Evolutionary conservation across 2,888 invertebrate species (phyloP), one percentile per base, ranked within the genome.

Genomic region (Glyphotaelius pellucidus): DNA sequence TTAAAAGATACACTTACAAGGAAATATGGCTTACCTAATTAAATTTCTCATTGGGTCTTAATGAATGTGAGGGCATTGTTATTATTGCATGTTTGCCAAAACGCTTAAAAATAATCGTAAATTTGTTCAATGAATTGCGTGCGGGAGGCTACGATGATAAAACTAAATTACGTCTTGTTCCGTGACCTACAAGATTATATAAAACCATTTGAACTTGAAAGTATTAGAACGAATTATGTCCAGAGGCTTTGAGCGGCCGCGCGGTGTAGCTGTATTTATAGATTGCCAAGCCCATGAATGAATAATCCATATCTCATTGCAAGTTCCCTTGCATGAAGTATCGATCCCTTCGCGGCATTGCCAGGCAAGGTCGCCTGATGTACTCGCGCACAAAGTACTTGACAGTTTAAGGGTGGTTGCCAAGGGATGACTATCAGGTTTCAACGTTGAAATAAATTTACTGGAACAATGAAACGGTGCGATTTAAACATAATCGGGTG

Each of bases 321-420:
- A 80, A 80, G 89, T 35, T 35, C 80, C 89, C 80, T 80, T 89
- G 89, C 89, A 89, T 80, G 89, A 80, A 42, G 35, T 80, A 80
- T 80, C 80, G 80, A 80, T 80, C 80, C 42, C 67, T n/a, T 67
- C 5, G 42, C 42, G 89, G 80, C 80, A 89, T 80, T 90, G 84
- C 79, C 38, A 42, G 67, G 11, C 84, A 91, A 80, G 80, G 85
- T 79, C 87, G 42, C 79, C 32, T 25, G 80, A 12, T 67, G 67
- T 67, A 67, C 67, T 25, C 25, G 25, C 25, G n/a, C 2, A 67
- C 67, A 25, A 9, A 25, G 67, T 67, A 25, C 67, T 67, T 67
- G 5, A 67, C 67, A 67, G 67, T n/a, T 67, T 67, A 67, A 67
- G 25, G 67, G 67, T 67, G 67, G 67, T 67, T 67, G 67, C n/a